Percentiles rank a stretch among this genome's conserved stretches.
phyloP scores from a whole-genome alignment of 2,113 vertebrate genomes.

The Phocoena sinus region DNA sequence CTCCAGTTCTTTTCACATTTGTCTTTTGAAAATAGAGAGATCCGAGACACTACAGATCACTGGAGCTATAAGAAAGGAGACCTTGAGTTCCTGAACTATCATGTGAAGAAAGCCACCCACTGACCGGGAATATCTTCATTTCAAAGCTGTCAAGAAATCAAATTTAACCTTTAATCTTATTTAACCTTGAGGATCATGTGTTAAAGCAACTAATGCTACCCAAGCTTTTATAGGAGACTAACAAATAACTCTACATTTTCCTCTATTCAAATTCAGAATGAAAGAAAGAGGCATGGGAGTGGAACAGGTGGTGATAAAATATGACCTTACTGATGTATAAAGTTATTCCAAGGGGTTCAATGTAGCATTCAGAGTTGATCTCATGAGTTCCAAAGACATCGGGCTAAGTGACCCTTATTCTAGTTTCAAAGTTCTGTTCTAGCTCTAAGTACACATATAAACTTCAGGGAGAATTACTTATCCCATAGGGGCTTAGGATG shows the following conservation, averaged over 20 bases:
- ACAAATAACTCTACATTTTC: not conserved
- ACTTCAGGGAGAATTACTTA: not conserved
- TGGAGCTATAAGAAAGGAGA: not conserved
- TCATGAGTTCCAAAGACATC: not conserved
- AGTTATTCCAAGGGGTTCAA: not conserved
- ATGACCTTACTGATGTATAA: not conserved
- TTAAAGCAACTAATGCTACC: not conserved
- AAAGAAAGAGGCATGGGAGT: not conserved
- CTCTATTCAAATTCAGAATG: not conserved
- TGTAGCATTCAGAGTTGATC: not conserved
- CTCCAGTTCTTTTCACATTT: not conserved
- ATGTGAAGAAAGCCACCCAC: not conserved
- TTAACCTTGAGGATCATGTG: not conserved
- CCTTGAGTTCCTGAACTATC: not conserved
- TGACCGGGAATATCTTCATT: not conserved
- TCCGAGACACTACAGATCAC: fast-evolving
- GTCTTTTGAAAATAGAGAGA: not conserved
- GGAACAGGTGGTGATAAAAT: not conserved
- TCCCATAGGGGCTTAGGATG: not conserved
- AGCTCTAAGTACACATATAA: not conserved
- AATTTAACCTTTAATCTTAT: not conserved
- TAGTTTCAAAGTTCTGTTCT: not conserved
- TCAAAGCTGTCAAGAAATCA: not conserved
- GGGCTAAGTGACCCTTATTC: not conserved
- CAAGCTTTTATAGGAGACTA: not conserved